Percentiles rank a stretch among this genome's conserved stretches.
Conservation (phyloP, 37 sponge, comb jelly and placozoan genomes). For the Diacarnus erythraeanus region DNA sequence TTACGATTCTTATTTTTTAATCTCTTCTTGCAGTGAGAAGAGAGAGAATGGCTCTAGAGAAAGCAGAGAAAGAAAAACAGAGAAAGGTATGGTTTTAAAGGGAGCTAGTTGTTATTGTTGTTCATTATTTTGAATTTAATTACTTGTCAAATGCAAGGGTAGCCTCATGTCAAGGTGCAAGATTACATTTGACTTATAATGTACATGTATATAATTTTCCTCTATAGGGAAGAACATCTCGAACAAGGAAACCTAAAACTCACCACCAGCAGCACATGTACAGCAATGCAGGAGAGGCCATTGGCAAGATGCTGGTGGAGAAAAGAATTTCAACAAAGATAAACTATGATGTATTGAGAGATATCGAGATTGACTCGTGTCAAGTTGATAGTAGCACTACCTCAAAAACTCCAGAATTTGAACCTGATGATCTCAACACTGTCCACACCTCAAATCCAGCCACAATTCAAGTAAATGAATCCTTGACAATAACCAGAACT, state of each 20-base stretch:
- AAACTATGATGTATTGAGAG: conserved; percentile 88
- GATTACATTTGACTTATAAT: background rate
- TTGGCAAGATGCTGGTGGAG: conserved; percentile 93
- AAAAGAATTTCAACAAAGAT: conserved; percentile 91
- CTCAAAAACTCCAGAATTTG: no score
- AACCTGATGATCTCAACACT: no score
- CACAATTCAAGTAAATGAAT: no score
- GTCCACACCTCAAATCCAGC: no score
- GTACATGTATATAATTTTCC: background rate
- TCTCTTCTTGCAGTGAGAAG: conserved; percentile 32
- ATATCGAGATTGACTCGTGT: conserved; percentile 22
- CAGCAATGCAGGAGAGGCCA: conserved; percentile 91
- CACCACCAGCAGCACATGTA: conserved; percentile 34
- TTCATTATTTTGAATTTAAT: no score
- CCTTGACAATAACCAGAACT: conserved; percentile 8
- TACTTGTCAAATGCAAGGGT: no score
- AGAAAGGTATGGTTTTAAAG: conserved; percentile 24
- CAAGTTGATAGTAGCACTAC: background rate
- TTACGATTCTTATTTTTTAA: background rate
- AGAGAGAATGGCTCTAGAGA: conserved; percentile 24
- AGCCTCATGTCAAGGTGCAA: no score
- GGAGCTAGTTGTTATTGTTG: no score
- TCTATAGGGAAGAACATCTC: background rate
- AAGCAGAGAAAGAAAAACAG: conserved; percentile 53
- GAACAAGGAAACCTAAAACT: conserved; percentile 6